phyloP scores from a whole-genome alignment of 1,140 invertebrate species.

The Helicorthomorpha holstii region DNA sequence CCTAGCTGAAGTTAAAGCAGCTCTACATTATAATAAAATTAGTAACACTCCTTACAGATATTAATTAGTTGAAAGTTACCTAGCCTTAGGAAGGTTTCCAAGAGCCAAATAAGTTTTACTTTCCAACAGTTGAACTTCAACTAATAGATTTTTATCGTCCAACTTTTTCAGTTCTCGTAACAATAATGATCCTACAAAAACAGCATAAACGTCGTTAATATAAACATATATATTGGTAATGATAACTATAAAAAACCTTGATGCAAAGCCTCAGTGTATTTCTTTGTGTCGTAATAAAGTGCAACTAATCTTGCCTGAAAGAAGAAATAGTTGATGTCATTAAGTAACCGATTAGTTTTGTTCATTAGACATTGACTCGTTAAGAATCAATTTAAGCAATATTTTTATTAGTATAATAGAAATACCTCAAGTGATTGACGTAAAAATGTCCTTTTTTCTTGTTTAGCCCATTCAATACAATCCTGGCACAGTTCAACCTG shows the following conservation, averaged over 20 bases:
- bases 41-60: too few species aligned
- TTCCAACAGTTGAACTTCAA: slow-evolving; percentile 88
- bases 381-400: too few species aligned
- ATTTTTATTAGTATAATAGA: slow-evolving; percentile 1
- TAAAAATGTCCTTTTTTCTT: slow-evolving; percentile 90
- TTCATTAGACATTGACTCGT: too few species aligned
- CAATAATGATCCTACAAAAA: slow-evolving; percentile 46
- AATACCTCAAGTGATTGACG: slow-evolving; percentile 76
- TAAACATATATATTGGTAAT: neutral
- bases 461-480: slow-evolving; percentile 98
- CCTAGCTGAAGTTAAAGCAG: slow-evolving; percentile 89
- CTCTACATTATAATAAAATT: slow-evolving; percentile 40
- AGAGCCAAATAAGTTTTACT: slow-evolving; percentile 98
- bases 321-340: slow-evolving; percentile 3
- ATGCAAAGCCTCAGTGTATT: slow-evolving; percentile 68
- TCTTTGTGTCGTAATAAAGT: slow-evolving; percentile 82
- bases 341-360: slow-evolving; percentile 3
- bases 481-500: slow-evolving; percentile 54
- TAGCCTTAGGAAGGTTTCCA: slow-evolving; percentile 88
- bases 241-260: slow-evolving; percentile 31
- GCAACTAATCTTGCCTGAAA: slow-evolving; percentile 63
- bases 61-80: slow-evolving; percentile 15
- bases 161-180: slow-evolving; percentile 93
- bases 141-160: slow-evolving; percentile 96
- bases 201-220: neutral